Base-by-base conservation (phyloP, 2,797 vertebrate genomes). In the Lerista edwardsae region DNA sequence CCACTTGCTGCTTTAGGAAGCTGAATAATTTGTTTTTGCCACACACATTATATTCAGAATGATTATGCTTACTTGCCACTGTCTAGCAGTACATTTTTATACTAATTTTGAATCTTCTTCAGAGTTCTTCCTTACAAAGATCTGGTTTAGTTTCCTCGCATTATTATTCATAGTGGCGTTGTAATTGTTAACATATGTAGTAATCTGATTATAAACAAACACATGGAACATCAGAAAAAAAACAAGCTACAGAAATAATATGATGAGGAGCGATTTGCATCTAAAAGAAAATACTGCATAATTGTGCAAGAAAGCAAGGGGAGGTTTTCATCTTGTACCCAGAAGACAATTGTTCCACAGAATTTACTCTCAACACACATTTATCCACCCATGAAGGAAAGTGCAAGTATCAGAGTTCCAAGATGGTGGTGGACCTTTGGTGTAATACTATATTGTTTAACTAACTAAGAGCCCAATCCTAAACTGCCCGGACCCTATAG, bases 191-290 rank as follows among this genome's bases (percentile, higher is more conserved):
- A 84, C 85, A 86, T 85, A 90, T 82, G 85, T 84, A 93, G 81
- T 72, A 91, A 80, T 90, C 82, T 86, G 27, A 86, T 93, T 91
- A 94, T 88, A 92, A 92, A 91, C 84, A 90, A 91, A 90, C 75
- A 90, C 83, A 87, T 78, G 83, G 21, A 74, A 27, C 76, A 93
- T 84, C 80, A 88, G 72, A 83, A 34, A 51, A n/a, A 91, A 92
- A 92, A 85, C 69, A 91, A 93, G 36, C 4, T 62, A 91, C 57
- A 65, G 55, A 88, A 92, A 91, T 88, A 92, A 92, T 74, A 65
- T 90, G 89, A 89, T 82, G 65, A 91, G 44, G 15, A 83, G 1
- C 19, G 90, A 89, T 92, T 91, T 92, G 44, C 89, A 91, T 92
- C 90, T 86, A 87, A 79, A 11, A 89, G 68, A 92, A 87, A 41